Evolutionary conservation across 2,113 vertebrate genomes (phyloP).

Genomic region (Tamias sibiricus): DNA sequence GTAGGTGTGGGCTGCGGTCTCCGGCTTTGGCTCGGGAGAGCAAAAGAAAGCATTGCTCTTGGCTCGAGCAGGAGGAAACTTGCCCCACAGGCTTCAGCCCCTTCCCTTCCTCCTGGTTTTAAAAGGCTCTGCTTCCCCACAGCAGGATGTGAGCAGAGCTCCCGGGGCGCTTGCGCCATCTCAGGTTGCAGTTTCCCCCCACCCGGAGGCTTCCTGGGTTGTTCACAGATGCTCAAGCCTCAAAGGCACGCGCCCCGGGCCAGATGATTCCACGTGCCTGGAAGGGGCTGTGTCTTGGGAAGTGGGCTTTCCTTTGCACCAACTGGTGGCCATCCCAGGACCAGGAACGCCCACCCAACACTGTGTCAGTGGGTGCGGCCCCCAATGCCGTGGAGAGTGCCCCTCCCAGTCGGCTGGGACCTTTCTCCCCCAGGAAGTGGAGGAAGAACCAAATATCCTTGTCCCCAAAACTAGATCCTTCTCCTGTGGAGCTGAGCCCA

Average conservation of each 20-base stretch:
- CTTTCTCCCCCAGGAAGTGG: slow-evolving; percentile 30
- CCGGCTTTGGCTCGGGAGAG: not conserved
- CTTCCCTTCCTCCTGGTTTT: not conserved
- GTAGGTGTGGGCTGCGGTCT: not conserved
- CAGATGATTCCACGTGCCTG: not conserved
- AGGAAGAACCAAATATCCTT: slow-evolving; percentile 1
- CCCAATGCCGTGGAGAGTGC: not conserved
- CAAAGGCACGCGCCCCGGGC: not conserved
- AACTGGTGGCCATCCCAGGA: too few species aligned
- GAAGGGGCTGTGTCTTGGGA: slow-evolving; percentile 27
- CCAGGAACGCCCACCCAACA: too few species aligned
- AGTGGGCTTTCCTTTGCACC: not conserved
- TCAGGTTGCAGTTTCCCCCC: slow-evolving; percentile 52
- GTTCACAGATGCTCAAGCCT: slow-evolving; percentile 23
- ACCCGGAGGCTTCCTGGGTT: not conserved
- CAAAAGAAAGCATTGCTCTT: not conserved
- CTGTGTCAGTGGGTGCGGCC: too few species aligned
- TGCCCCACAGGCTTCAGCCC: too few species aligned
- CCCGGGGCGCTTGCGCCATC: not conserved
- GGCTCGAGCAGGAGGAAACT: not conserved
- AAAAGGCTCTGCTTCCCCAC: not conserved
- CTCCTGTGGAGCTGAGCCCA: not conserved
- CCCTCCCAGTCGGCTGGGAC: not conserved
- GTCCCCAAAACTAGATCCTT: slow-evolving; percentile 4
- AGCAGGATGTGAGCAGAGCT: not conserved